These are phyloP conservation scores for Pentalonia nigronervosa DNA, from an alignment of 1,140 invertebrate genomes.

Conservation along the genomic window DNA sequence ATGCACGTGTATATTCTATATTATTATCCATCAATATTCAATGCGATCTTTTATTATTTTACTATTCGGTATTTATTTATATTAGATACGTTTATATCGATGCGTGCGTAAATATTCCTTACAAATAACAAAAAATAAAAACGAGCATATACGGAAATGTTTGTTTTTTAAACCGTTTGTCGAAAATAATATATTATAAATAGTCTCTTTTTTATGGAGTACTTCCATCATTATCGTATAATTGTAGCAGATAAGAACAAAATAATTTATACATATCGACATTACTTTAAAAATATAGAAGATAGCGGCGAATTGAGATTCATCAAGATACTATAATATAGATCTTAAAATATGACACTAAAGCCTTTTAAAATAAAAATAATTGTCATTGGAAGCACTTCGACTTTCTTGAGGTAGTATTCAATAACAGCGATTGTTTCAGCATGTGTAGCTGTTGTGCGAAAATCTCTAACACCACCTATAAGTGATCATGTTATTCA, in stretches of 20 bases:
- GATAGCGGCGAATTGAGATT: background rate
- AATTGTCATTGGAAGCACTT: too few species aligned
- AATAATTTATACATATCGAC: background rate
- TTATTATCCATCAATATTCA: background rate
- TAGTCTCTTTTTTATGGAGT: background rate
- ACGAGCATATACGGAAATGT: background rate
- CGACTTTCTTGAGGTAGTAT: background rate
- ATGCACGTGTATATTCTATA: background rate
- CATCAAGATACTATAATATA: background rate
- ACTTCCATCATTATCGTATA: background rate
- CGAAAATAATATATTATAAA: too few species aligned
- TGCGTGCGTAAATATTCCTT: background rate
- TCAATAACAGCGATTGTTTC: background rate
- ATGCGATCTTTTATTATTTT: background rate
- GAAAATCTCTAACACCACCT: background rate
- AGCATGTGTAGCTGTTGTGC: background rate
- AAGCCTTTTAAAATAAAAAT: background rate
- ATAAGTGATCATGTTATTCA: background rate
- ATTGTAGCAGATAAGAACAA: background rate
- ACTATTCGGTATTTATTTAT: background rate
- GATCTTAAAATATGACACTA: background rate
- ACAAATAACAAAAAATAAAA: background rate
- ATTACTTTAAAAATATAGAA: background rate
- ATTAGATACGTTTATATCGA: background rate
- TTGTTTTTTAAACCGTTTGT: background rate